Evolutionary conservation across 2,797 vertebrate genomes (phyloP).

Genomic region (Otus scops): DNA sequence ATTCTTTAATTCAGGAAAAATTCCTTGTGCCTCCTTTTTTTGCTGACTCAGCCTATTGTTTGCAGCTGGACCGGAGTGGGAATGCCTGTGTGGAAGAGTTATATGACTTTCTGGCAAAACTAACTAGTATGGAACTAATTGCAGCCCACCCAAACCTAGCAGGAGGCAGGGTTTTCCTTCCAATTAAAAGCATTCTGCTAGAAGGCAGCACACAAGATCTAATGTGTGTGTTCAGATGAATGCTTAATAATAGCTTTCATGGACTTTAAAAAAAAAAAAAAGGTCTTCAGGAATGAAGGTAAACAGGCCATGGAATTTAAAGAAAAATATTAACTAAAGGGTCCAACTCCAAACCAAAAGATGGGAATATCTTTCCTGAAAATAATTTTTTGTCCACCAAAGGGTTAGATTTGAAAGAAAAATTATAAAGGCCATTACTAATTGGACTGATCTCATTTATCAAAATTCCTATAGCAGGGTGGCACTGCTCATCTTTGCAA

Average conservation of each 20-base stretch:
- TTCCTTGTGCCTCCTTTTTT: background rate
- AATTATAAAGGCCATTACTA: background rate
- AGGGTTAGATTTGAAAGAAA: background rate
- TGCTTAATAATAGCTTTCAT: background rate
- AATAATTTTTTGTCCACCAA: background rate
- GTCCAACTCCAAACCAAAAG: background rate
- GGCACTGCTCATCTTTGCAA: background rate
- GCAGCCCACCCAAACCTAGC: constrained; percentile 68
- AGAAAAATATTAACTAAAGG: background rate
- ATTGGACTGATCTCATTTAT: background rate
- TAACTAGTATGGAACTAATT: constrained; percentile 60
- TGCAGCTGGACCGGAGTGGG: constrained; percentile 26
- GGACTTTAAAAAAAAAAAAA: background rate
- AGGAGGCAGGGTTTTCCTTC: constrained; percentile 45
- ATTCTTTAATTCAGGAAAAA: constrained; percentile 49
- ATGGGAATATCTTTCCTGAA: background rate
- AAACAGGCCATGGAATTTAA: background rate
- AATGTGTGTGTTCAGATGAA: background rate
- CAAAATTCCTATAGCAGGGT: background rate
- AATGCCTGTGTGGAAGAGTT: constrained; percentile 39
- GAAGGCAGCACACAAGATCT: constrained; percentile 30
- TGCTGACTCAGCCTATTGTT: constrained; percentile 53
- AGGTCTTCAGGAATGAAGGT: background rate
- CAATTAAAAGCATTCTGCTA: constrained; percentile 60
- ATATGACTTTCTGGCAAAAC: constrained; percentile 58